Conservation (phyloP, 2,888 invertebrate species). For the Limnephilus rhombicus region DNA sequence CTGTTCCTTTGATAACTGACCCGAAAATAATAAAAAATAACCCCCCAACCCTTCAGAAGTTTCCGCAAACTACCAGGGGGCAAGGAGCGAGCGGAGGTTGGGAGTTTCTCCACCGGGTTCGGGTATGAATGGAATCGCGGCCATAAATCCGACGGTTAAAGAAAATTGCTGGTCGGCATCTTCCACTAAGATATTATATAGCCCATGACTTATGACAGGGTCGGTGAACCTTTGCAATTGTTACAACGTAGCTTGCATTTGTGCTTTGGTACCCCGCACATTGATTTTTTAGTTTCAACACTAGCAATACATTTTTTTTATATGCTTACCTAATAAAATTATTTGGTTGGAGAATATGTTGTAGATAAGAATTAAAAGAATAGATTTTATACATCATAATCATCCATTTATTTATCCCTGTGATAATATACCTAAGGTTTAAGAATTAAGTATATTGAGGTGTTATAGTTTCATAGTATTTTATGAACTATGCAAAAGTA, state of each 20-base stretch:
- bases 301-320: background rate
- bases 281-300: background rate
- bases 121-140: conserved; percentile 59
- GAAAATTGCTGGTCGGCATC: conserved; percentile 65
- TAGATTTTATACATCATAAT: background rate
- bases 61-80: background rate
- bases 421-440: too few species aligned
- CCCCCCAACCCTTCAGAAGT: conserved; percentile 26
- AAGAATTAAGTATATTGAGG: too few species aligned
- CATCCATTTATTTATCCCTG: too few species aligned
- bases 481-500: too few species aligned
- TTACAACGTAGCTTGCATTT: background rate
- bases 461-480: too few species aligned
- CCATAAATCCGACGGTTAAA: conserved; percentile 65
- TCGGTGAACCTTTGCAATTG: background rate
- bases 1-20: conserved; percentile 55
- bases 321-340: background rate
- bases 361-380: too few species aligned
- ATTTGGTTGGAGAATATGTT: too few species aligned
- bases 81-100: background rate
- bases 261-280: background rate
- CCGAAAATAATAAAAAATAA: conserved; percentile 60
- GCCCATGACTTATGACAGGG: conserved; percentile 58
- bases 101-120: conserved; percentile 8
- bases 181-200: conserved; percentile 63